Evolutionary conservation across 2,888 invertebrate species (phyloP).

Genomic region (Neocrepidodera transversa): DNA sequence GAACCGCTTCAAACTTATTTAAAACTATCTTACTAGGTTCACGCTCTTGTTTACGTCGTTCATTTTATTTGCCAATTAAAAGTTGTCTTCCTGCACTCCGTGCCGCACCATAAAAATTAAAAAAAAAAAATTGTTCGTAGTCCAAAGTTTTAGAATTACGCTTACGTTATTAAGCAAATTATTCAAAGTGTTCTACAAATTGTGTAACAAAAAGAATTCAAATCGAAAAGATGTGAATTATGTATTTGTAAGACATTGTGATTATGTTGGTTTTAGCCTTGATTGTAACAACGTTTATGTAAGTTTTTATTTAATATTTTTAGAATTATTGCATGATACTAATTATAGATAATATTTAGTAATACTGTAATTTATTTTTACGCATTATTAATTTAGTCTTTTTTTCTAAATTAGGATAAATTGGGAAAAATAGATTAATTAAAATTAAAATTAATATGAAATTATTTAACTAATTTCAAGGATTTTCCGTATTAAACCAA

Average conservation of each 20-base stretch:
- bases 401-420: too few species aligned
- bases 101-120: background rate
- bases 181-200: background rate
- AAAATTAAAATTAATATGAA: too few species aligned
- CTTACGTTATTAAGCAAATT: too few species aligned
- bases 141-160: too few species aligned
- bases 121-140: background rate
- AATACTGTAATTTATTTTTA: too few species aligned
- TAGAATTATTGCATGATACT: background rate
- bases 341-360: background rate
- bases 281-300: background rate
- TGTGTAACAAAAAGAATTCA: background rate
- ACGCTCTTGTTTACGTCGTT: slow-evolving; percentile 12
- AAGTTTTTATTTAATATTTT: background rate
- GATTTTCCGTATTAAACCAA: too few species aligned
- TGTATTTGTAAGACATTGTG: background rate
- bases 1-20: slow-evolving; percentile 20
- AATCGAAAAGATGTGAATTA: background rate
- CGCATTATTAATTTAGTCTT: too few species aligned
- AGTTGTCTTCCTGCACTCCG: background rate
- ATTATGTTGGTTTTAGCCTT: slow-evolving; percentile 1
- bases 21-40: slow-evolving; percentile 14
- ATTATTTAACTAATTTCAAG: too few species aligned
- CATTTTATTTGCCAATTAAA: slow-evolving; percentile 29
- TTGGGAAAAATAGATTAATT: too few species aligned